phyloP scores from a whole-genome alignment of 2,888 invertebrate genomes.

The Nemoura dubitans region DNA sequence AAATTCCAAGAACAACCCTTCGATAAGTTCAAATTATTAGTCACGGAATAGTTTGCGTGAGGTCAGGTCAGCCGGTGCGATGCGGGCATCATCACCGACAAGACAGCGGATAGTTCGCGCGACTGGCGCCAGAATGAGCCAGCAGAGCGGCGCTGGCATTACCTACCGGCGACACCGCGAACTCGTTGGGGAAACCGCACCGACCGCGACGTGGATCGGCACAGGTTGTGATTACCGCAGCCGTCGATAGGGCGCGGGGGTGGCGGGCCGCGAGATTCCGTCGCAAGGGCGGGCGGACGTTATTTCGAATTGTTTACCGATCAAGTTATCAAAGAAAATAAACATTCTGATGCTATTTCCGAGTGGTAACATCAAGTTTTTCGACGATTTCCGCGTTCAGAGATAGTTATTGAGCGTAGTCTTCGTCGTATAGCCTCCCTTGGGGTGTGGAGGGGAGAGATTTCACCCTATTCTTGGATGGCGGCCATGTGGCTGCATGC shows the following conservation, averaged over 20 bases:
- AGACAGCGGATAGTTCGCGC: neutral
- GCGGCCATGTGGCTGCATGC: neutral
- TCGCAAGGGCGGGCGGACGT: neutral
- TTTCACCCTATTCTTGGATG: neutral
- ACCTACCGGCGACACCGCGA: neutral
- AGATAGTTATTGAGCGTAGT: neutral
- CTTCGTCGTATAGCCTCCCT: neutral
- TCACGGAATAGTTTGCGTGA: neutral
- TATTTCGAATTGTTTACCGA: too few relatives aligned
- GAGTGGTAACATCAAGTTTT: neutral
- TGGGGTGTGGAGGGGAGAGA: neutral
- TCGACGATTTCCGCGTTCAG: neutral
- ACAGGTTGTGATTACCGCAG: neutral
- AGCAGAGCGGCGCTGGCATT: neutral
- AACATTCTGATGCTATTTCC: neutral
- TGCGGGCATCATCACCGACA: neutral
- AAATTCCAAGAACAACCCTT: neutral
- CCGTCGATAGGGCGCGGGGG: neutral
- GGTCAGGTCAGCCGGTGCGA: neutral
- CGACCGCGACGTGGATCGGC: neutral
- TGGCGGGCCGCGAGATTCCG: neutral
- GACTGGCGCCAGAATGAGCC: neutral
- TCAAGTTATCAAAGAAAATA: neutral
- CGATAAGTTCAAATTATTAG: neutral
- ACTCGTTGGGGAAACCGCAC: neutral